Base-by-base conservation (phyloP, 2,797 vertebrate genomes). In the Trichosurus vulpecula region DNA sequence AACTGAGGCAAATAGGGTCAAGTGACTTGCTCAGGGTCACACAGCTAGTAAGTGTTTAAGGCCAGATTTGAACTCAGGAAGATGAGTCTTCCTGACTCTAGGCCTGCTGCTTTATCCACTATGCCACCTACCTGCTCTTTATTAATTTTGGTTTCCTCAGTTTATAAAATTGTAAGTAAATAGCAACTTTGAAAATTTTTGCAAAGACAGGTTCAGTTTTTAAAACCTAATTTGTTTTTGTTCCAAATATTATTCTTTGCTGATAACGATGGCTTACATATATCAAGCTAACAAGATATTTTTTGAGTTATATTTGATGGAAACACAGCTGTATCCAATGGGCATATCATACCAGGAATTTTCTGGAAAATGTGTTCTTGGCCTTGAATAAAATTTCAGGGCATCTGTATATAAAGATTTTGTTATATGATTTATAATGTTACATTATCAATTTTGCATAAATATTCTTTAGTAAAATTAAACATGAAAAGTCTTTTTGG, bases 321-420 rank as follows among this genome's bases (percentile, higher is more conserved):
- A 91, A 55, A 95, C 87, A 91, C 41, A 0, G 35, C 30, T 96
- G 2, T 93, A 31, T 95, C 13, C 52, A 61, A 0, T 96, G 41
- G 27, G 92, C 92, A 93, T 94, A 54, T 30, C 41, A 41, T 10
- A 94, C 9, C 5, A 93, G 89, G 12, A 47, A 95, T 96, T 96
- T 97, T 94, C 66, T 94, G 95, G 55, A 95, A 92, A 95, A 94
- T 29, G 31, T 89, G 8, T 94, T 90, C 90, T 97, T 91, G 91
- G 47, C 95, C 31, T 95, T 66, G 91, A 66, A 22, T 95, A 13
- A n/a, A n/a, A n/a, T n/a, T 87, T 51, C 41, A 87, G 41, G 10
- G 22, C 31, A 16, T n/a, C 31, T 35, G 31, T 66, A 19, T 74
- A 22, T 19, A 74, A 61, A 57, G 35, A 66, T 66, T 66, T n/a